phyloP scores from a whole-genome alignment of 2,113 vertebrate genomes.

The Sylvietta virens region DNA sequence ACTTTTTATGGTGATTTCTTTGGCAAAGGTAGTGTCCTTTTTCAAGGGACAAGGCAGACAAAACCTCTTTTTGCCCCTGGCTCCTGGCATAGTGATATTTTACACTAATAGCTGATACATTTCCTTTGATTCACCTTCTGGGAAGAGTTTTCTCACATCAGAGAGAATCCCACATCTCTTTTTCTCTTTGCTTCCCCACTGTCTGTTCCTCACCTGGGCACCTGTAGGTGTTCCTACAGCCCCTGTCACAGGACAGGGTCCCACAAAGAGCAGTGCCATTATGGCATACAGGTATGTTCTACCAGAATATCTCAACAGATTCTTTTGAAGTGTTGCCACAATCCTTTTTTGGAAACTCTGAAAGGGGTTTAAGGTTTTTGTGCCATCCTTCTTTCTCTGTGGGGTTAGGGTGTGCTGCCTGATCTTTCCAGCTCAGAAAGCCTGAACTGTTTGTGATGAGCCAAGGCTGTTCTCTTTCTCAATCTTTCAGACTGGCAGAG shows the following conservation, averaged over 20 bases:
- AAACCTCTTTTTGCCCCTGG: neutral
- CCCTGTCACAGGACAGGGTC: neutral
- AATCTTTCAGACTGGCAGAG: constrained; percentile 70
- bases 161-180: neutral
- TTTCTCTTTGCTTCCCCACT: neutral
- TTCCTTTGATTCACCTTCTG: neutral
- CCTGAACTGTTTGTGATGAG: neutral
- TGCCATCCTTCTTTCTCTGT: neutral
- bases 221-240: neutral
- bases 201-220: neutral
- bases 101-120: neutral
- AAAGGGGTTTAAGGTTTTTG: neutral
- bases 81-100: neutral
- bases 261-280: neutral
- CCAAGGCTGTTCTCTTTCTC: neutral
- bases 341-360: neutral
- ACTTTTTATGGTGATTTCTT: neutral
- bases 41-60: neutral
- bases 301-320: neutral
- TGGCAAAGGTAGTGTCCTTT: neutral
- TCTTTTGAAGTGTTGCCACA: neutral
- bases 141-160: neutral
- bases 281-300: rapidly evolving
- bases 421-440: neutral
- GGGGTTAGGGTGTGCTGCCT: neutral